Evolutionary conservation across 2,797 vertebrate genomes (phyloP).

Genomic region (Rhynchotus rufescens): DNA sequence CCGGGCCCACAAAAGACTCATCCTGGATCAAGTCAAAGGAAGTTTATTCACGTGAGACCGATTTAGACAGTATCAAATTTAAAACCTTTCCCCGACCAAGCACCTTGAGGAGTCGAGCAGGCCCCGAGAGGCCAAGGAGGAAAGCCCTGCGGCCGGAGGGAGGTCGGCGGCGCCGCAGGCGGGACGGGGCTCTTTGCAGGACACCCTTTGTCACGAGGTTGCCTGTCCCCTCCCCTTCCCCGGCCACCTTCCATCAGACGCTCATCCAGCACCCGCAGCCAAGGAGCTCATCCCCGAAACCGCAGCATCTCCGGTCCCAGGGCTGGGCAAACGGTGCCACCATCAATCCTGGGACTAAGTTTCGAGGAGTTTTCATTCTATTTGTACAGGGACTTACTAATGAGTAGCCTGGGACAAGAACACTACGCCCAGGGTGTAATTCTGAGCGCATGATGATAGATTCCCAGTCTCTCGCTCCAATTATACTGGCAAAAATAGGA

Average conservation of each 20-base stretch:
- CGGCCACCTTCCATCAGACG: conserved; percentile 51
- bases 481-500: conserved; percentile 31
- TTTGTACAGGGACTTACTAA: conserved; percentile 34
- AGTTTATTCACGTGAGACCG: conserved; percentile 54
- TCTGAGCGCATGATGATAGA: conserved; percentile 40
- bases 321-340: neutral
- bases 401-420: conserved; percentile 46
- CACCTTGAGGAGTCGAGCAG: neutral
- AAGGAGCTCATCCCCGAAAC: conserved; percentile 30
- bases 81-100: neutral
- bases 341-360: conserved; percentile 9
- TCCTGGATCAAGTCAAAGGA: neutral
- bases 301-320: neutral
- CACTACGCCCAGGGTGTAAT: conserved; percentile 33
- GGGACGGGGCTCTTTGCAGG: conserved; percentile 51
- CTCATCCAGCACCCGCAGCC: neutral
- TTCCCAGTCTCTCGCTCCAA: conserved; percentile 35
- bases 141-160: neutral
- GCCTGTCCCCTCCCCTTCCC: conserved; percentile 12
- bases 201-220: conserved; percentile 55
- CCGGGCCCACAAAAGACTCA: neutral
- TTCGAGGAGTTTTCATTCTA: conserved; percentile 31
- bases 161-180: neutral
- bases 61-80: neutral
- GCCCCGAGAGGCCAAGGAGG: neutral